Evolutionary conservation across 53 echinoderm and acorn worm species (phyloP).

Genomic region (Astropecten irregularis): DNA sequence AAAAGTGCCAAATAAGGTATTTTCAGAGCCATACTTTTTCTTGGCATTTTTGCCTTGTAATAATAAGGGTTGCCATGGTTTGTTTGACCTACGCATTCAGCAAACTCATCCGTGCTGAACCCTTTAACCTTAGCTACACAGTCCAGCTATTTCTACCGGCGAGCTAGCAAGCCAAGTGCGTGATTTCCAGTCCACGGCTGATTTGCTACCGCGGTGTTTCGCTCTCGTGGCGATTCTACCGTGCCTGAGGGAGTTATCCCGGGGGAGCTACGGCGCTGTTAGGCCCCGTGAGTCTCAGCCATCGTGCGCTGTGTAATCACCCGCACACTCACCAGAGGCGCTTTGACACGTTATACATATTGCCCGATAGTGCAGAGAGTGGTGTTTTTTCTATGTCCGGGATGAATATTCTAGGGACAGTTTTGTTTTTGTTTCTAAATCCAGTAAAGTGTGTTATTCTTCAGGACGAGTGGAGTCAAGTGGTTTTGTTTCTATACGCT

Average conservation of each 20-base stretch:
- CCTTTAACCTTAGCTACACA: neutral
- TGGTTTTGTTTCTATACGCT: no score
- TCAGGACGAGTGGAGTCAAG: no score
- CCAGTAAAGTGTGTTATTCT: neutral
- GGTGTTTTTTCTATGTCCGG: neutral
- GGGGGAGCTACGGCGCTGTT: constrained; percentile 3
- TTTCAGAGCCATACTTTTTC: no score
- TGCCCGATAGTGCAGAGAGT: constrained; percentile 1
- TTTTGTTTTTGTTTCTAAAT: constrained; percentile 9
- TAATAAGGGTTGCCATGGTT: no score
- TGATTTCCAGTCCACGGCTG: constrained; percentile 19
- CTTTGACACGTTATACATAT: constrained; percentile 29
- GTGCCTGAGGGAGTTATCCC: constrained; percentile 3
- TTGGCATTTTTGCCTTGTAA: no score
- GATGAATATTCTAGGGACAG: no score
- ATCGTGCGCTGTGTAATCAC: constrained; percentile 25
- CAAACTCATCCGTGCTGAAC: no score
- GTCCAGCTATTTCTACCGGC: neutral
- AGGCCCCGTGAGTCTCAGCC: constrained; percentile 27
- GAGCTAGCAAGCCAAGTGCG: constrained; percentile 21
- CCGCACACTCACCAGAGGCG: constrained; percentile 29
- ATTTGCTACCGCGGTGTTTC: constrained; percentile 15
- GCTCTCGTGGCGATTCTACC: neutral
- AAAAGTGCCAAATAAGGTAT: no score
- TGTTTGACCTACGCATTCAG: no score